A percentile compares a stretch with the other conserved stretches of the same genome.
phyloP scores from a whole-genome alignment of 2,797 vertebrate species.

The Coluber constrictor region DNA sequence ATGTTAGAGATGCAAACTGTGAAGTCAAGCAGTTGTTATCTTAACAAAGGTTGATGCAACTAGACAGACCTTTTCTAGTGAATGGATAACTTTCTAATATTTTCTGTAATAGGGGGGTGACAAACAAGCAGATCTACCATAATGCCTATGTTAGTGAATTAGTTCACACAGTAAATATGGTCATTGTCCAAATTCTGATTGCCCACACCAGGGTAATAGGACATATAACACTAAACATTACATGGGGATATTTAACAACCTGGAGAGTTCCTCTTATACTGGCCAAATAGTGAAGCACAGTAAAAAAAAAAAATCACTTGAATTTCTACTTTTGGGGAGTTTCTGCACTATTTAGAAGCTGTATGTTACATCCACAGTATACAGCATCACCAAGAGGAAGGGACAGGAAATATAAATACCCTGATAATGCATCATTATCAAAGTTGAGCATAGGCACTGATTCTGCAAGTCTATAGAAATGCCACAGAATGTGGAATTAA shows the following conservation, averaged over 20 bases:
- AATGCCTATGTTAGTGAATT: conserved; percentile 22
- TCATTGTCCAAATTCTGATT: not conserved
- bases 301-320: not conserved
- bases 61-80: not conserved
- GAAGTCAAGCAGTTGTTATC: conserved; percentile 44
- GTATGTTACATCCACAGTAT: not conserved
- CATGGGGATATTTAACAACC: not conserved
- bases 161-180: not conserved
- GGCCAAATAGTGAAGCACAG: not conserved
- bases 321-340: not conserved
- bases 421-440: not conserved
- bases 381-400: not conserved
- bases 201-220: not conserved
- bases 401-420: not conserved
- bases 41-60: conserved; percentile 33
- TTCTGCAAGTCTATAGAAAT: not conserved
- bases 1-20: conserved; percentile 50
- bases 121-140: conserved; percentile 47
- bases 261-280: not conserved
- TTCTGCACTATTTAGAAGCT: not conserved
- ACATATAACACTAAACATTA: not conserved
- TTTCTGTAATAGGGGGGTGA: conserved; percentile 3
- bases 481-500: not conserved
- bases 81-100: conserved; percentile 2
- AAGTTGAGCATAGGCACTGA: not conserved